These are phyloP conservation scores for Hucho hucho DNA, from an alignment of 2,113 vertebrate genomes.

Conservation along the genomic window DNA sequence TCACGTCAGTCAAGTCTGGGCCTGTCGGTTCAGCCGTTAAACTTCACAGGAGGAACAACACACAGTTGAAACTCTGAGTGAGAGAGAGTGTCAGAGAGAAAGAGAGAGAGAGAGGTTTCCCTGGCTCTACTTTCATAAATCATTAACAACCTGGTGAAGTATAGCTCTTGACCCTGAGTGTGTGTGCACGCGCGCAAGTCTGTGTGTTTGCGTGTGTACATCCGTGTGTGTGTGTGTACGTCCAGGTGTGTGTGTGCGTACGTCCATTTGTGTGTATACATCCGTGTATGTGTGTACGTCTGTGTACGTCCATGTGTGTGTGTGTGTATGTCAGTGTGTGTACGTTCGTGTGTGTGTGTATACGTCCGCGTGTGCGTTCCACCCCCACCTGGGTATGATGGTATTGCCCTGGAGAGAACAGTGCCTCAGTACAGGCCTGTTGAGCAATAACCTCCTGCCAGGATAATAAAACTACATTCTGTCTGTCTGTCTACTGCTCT, in stretches of 20 bases:
- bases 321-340: no score
- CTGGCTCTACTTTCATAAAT: no score
- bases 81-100: not conserved
- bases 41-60: not conserved
- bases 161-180: not conserved
- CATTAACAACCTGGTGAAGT: no score
- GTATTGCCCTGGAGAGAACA: not conserved
- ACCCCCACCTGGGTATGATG: not conserved
- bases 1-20: slow-evolving; percentile 8
- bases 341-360: no score
- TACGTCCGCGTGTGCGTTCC: no score
- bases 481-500: not conserved
- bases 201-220: not conserved
- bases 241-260: no score
- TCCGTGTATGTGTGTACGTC: no score
- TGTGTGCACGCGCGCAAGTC: not conserved
- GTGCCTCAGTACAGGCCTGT: not conserved
- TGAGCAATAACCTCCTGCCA: slow-evolving; percentile 3
- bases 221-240: not conserved
- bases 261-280: no score
- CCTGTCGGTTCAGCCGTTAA: not conserved
- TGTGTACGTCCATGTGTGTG: accelerated
- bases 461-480: not conserved
- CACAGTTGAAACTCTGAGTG: not conserved
- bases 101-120: not conserved